Conservation (phyloP, 1,140 invertebrate genomes). For the Drosophila setifemur region DNA sequence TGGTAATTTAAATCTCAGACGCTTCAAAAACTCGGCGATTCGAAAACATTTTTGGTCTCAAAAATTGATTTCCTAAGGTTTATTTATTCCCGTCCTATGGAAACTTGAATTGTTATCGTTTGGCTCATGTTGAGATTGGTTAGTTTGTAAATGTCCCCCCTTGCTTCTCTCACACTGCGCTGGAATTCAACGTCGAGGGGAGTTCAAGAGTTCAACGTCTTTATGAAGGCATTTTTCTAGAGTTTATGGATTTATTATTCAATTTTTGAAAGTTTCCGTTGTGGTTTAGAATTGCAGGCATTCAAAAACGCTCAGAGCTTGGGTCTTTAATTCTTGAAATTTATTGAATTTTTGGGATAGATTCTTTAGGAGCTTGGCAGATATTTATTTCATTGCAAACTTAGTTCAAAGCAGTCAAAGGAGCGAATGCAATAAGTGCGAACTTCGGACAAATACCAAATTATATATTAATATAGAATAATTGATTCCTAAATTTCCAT, state of each 20-base stretch:
- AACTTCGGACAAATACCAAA: too few species aligned
- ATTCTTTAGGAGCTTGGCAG: not conserved
- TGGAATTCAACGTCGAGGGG: not conserved
- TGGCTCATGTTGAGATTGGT: slow-evolving; percentile 18
- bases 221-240: slow-evolving; percentile 48
- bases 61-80: slow-evolving; percentile 54
- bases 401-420: too few species aligned
- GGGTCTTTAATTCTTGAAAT: too few species aligned
- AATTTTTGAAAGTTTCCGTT: not conserved
- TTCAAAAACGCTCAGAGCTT: slow-evolving; percentile 1
- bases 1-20: slow-evolving; percentile 44
- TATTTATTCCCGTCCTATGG: slow-evolving; percentile 34
- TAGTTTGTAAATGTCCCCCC: not conserved
- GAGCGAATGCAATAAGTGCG: too few species aligned
- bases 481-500: too few species aligned
- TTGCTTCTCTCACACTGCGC: not conserved
- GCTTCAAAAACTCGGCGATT: slow-evolving; percentile 15
- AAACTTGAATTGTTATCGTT: slow-evolving; percentile 41
- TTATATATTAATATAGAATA: not conserved
- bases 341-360: not conserved
- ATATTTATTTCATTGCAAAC: too few species aligned
- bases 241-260: slow-evolving; percentile 44
- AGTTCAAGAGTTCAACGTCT: slow-evolving; percentile 62
- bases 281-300: slow-evolving; percentile 9
- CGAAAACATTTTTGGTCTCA: slow-evolving; percentile 15